Conservation (phyloP, 2,797 vertebrate species). For the Propithecus deckenii region DNA sequence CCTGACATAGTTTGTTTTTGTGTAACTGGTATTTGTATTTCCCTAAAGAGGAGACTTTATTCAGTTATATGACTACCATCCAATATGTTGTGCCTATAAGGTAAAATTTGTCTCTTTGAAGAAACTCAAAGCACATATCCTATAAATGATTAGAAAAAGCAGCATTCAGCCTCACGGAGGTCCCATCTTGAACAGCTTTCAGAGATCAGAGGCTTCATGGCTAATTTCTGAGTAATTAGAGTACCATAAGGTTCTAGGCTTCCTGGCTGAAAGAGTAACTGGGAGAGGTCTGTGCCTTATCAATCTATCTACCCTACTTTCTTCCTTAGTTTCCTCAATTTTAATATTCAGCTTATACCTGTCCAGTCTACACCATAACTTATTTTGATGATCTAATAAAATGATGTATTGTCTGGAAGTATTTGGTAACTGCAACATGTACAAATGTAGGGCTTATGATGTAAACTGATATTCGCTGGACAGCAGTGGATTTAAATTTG, state of each 20-base stretch:
- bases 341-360: background rate
- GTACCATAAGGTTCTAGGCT: background rate
- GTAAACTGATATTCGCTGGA: background rate
- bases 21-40: background rate
- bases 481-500: background rate
- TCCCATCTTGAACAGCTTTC: background rate
- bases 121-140: background rate
- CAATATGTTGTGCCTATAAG: background rate
- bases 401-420: background rate
- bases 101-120: slow-evolving; percentile 22
- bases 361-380: background rate
- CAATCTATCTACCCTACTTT: background rate
- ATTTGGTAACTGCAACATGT: background rate
- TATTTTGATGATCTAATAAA: background rate
- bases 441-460: background rate
- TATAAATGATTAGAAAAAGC: slow-evolving; percentile 25
- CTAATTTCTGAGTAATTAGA: background rate
- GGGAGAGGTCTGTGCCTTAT: background rate
- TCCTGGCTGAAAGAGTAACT: background rate
- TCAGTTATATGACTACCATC: background rate
- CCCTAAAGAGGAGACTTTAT: background rate
- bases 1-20: slow-evolving; percentile 40
- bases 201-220: background rate
- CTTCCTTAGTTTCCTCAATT: background rate
- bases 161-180: background rate